These are phyloP conservation scores for Chaetodon trifasciatus DNA, from an alignment of 2,797 vertebrate species.

Conservation along the genomic window DNA sequence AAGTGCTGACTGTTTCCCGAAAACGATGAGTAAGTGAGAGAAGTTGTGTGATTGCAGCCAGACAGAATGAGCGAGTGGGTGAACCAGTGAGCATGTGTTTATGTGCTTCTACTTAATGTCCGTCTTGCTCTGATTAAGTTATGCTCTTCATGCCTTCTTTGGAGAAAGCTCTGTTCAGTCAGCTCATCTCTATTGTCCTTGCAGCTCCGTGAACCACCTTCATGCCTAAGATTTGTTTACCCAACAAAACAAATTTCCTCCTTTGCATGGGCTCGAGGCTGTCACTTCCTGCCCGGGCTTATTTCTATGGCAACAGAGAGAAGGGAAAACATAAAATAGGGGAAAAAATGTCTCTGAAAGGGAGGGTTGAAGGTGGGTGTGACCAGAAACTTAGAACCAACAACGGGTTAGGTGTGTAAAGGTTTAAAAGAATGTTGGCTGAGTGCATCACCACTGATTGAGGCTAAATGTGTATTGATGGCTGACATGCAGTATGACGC, in stretches of 20 bases:
- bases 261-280: slow-evolving; percentile 76
- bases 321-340: slow-evolving; percentile 58
- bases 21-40: slow-evolving; percentile 61
- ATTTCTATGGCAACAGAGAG: slow-evolving; percentile 77
- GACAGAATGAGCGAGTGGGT: slow-evolving; percentile 38
- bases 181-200: slow-evolving; percentile 34
- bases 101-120: slow-evolving; percentile 25
- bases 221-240: slow-evolving; percentile 73
- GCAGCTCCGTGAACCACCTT: slow-evolving; percentile 38
- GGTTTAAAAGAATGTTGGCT: slow-evolving; percentile 34
- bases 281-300: slow-evolving; percentile 64
- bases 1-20: slow-evolving; percentile 46
- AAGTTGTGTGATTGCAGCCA: slow-evolving; percentile 45
- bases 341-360: slow-evolving; percentile 22
- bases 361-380: slow-evolving; percentile 58
- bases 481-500: neutral
- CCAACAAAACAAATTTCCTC: slow-evolving; percentile 78
- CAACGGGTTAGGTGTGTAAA: slow-evolving; percentile 35
- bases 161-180: neutral
- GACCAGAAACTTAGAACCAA: slow-evolving; percentile 21
- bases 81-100: slow-evolving; percentile 55
- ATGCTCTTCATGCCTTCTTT: neutral
- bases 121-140: slow-evolving; percentile 6
- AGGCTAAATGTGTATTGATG: neutral
- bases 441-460: neutral